Percentiles rank a stretch among this genome's conserved stretches.
Conservation (phyloP, 1,140 invertebrate species). For the Pseudomyrmex cubaensis region DNA sequence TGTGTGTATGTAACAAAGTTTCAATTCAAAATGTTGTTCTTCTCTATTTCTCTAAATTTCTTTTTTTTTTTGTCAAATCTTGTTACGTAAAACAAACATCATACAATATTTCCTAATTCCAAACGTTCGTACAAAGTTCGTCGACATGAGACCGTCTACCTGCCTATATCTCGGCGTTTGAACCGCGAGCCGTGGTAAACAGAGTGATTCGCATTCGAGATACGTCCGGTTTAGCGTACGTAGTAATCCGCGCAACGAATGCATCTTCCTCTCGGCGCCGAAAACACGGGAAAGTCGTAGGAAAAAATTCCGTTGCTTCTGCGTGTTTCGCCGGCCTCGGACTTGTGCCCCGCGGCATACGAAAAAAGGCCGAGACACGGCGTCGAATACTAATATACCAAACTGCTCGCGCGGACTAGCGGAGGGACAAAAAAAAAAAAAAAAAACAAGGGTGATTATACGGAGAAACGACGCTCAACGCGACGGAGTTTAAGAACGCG, state of each 20-base stretch:
- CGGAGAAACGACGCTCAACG: slow-evolving; percentile 25
- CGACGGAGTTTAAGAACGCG: slow-evolving; percentile 35
- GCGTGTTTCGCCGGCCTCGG: slow-evolving; percentile 59
- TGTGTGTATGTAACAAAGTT: background rate
- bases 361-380: slow-evolving; percentile 66
- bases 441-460: no score
- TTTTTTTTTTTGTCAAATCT: background rate
- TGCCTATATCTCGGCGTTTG: background rate
- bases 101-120: background rate
- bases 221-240: slow-evolving; percentile 42
- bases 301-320: slow-evolving; percentile 58
- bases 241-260: slow-evolving; percentile 28
- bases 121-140: background rate
- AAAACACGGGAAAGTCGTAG: slow-evolving; percentile 64
- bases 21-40: no score
- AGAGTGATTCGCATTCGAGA: slow-evolving; percentile 66
- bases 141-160: background rate
- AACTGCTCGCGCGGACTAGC: slow-evolving; percentile 30
- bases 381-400: slow-evolving; percentile 68
- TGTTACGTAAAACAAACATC: no score
- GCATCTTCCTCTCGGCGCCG: slow-evolving; percentile 41
- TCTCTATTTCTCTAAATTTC: background rate
- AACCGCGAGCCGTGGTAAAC: slow-evolving; percentile 48
- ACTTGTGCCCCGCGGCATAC: slow-evolving; percentile 67
- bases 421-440: slow-evolving; percentile 10